Evolutionary conservation across 2,113 vertebrate species (phyloP), one percentile per base, ranked within the genome.

Genomic region (Bothrops jararaca): DNA sequence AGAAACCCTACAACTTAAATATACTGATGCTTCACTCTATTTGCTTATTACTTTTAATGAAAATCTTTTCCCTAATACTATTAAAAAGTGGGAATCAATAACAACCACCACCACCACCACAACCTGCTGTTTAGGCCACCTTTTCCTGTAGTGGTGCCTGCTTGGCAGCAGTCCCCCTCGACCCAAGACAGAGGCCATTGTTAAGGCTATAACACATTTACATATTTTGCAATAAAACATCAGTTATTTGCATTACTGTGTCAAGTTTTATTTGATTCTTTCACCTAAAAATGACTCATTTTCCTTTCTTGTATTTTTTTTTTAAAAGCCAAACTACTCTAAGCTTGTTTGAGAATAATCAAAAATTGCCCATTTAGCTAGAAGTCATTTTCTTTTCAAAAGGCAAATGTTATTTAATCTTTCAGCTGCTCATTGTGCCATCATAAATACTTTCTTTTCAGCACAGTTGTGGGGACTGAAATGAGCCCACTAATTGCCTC

Each of bases 381-480:
- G 99, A 99, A 99, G 99, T 99, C 99, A 99, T 99, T 99, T 99
- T 99, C 99, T 99, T 99, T 99, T 99, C 99, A 99, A 99, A 99
- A 99, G 99, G 99, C 99, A 99, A 99, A 99, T 99, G 99, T 99
- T 99, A 99, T 99, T 99, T 99, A 99, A 99, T 99, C 99, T 99
- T 99, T 99, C 99, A 99, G 99, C 99, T 99, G 99, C 99, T 99
- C 99, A 99, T 99, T 99, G 99, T 99, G 99, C 99, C 99, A 99
- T 99, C 99, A 99, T 99, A 99, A 99, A 99, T 99, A 99, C 99
- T 99, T 99, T 99, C 99, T 99, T 99, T 99, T 99, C 99, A 99
- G 98, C 98, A 99, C 98, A 99, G 99, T 99, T 99, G 99, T 99
- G 98, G 98, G 99, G 99, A 98, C 99, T 99, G 99, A 99, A 99